Evolutionary conservation across 2,888 invertebrate genomes (phyloP).

Genomic region (Drosophila flavopinicola): DNA sequence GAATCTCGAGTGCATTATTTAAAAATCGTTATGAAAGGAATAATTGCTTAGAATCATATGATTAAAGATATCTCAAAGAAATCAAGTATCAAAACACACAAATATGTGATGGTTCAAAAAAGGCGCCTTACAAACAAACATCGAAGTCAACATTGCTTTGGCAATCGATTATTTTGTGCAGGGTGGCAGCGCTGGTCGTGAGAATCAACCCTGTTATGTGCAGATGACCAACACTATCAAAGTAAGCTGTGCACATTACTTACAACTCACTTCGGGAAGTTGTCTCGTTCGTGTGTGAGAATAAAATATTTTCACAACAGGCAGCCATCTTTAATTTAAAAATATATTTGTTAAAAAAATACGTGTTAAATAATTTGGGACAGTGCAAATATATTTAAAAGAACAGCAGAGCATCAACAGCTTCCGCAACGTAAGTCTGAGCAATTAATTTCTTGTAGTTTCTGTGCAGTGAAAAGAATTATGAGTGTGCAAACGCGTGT

Average conservation of each 20-base stretch:
- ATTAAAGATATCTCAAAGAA: too few relatives aligned
- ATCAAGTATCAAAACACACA: too few relatives aligned
- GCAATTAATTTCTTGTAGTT: neutral
- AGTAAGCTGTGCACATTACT: slow-evolving; percentile 35
- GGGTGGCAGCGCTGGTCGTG: slow-evolving; percentile 7
- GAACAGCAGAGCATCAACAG: neutral
- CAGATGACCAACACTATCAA: slow-evolving; percentile 4
- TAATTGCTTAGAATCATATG: neutral
- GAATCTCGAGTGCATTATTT: neutral
- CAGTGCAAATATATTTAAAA: neutral
- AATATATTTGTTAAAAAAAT: slow-evolving; percentile 8
- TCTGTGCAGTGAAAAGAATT: slow-evolving; percentile 28
- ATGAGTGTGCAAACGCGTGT: slow-evolving; percentile 31
- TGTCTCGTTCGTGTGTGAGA: slow-evolving; percentile 43
- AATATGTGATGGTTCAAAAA: too few relatives aligned
- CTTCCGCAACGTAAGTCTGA: slow-evolving; percentile 41
- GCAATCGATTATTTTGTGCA: neutral
- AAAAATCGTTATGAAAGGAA: neutral
- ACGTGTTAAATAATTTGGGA: slow-evolving; percentile 7
- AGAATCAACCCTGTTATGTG: slow-evolving; percentile 24
- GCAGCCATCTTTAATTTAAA: slow-evolving; percentile 42
- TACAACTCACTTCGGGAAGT: slow-evolving; percentile 37
- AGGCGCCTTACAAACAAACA: neutral
- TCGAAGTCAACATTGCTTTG: neutral
- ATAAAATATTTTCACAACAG: slow-evolving; percentile 39